Evolutionary conservation across 2,888 invertebrate species (phyloP), one percentile per base, ranked within the genome.

Genomic region (Oxycera nigricornis): DNA sequence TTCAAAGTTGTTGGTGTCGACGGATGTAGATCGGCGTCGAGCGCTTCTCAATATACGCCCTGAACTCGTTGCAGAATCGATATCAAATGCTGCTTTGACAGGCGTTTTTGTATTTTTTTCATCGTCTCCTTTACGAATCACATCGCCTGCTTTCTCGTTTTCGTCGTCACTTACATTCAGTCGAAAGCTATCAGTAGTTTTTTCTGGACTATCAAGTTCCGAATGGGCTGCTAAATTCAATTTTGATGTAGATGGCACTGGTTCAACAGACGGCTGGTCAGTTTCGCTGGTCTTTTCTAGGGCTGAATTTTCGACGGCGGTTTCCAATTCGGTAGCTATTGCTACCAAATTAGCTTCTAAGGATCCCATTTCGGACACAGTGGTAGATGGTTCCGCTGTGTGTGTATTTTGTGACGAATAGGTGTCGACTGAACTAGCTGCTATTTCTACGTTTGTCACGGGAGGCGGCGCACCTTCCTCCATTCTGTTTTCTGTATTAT

Each of bases 11-110:
- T 28, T 46, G 17, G 17, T 55, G 17, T 74, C 76, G 28, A 70
- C 70, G 3, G 76, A 73, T 46, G 61, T 72, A 2, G 76, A 76
- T 20, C 50, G 50, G 39, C 65, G 31, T 30, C 75, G 59, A 72
- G 57, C 41, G 20, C 39, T 61, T 31, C 73, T 39, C 31, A 73
- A 65, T 17, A 41, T 28, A 7, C 70, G 74, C 17, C 31, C 39
- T n/a, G 50, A 28, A 46, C 31, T 9, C 46, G 30, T 28, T 46
- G 22, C 14, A 26, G 59, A 39, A 20, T 72, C 73, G 20, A 24
- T 50, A 31, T 73, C 73, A 30, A 73, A 2, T 61, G 39, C 2
- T 35, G 6, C 24, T 70, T 52, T 70, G 70, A 70, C 55, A 70
- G 55, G 52, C 52, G 70, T 70, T 55, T 70, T 70, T 46, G 14